phyloP scores from a whole-genome alignment of 1,140 invertebrate genomes.

The Ips nitidus region DNA sequence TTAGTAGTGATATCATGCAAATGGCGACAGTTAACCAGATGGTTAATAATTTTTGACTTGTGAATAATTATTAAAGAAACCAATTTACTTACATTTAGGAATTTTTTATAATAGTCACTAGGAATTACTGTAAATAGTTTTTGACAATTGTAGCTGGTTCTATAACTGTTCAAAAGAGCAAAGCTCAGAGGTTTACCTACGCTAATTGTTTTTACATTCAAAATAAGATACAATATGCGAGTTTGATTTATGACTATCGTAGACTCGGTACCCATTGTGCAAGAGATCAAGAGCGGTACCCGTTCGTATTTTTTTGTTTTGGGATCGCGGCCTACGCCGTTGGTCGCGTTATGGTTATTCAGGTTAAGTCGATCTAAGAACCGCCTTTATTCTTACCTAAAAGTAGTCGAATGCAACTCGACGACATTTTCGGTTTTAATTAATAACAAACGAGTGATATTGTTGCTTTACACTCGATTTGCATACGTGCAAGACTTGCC shows the following conservation, averaged over 20 bases:
- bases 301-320: neutral
- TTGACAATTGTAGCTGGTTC: neutral
- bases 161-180: neutral
- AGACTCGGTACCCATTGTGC: constrained; percentile 7
- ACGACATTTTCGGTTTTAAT: no score
- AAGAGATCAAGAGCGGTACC: constrained; percentile 16
- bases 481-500: no score
- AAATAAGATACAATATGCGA: neutral
- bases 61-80: no score
- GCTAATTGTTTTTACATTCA: no score
- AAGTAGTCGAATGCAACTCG: no score
- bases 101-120: neutral
- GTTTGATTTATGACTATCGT: constrained; percentile 8
- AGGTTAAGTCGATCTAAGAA: constrained; percentile 3
- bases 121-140: neutral
- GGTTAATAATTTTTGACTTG: no score
- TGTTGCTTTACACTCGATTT: no score
- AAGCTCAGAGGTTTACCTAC: neutral
- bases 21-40: neutral
- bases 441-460: neutral
- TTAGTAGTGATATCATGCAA: neutral
- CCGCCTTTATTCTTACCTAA: neutral
- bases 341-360: constrained; percentile 13
- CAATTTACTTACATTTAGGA: no score
- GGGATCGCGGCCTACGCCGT: neutral